phyloP scores from a whole-genome alignment of 2,888 invertebrate genomes.

The Agonopterix subpropinquella region DNA sequence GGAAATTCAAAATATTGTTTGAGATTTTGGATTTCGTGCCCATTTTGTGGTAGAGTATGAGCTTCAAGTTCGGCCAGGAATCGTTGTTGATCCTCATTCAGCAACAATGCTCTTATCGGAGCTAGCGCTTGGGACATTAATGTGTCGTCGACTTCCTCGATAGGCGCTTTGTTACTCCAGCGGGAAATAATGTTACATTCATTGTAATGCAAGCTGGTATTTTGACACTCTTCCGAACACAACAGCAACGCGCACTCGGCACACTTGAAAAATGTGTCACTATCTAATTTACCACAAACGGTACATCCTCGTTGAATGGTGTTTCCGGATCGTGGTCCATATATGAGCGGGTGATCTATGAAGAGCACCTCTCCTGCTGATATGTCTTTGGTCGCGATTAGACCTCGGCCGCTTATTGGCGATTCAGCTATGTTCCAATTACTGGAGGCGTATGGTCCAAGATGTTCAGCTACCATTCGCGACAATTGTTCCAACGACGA shows the following conservation, averaged over 20 bases:
- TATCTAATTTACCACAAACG: conserved; percentile 75
- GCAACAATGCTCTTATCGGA: conserved; percentile 51
- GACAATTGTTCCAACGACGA: conserved; percentile 69
- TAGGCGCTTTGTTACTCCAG: conserved; percentile 71
- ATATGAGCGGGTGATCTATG: conserved; percentile 80
- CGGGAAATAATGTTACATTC: conserved; percentile 80
- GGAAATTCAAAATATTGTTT: conserved; percentile 66
- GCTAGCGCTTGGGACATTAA: conserved; percentile 51
- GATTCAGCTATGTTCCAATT: conserved; percentile 79
- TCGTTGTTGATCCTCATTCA: conserved; percentile 61
- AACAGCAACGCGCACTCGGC: conserved; percentile 81
- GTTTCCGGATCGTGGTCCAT: conserved; percentile 79
- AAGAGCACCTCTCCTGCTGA: conserved; percentile 81
- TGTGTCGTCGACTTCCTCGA: conserved; percentile 50
- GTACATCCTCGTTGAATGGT: conserved; percentile 78
- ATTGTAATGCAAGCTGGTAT: conserved; percentile 69
- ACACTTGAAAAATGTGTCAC: conserved; percentile 67
- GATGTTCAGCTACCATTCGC: conserved; percentile 61
- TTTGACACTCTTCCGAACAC: conserved; percentile 80
- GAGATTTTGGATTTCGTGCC: conserved; percentile 73
- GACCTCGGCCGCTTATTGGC: conserved; percentile 80
- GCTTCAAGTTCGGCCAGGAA: conserved; percentile 71
- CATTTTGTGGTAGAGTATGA: conserved; percentile 71
- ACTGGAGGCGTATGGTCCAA: conserved; percentile 42
- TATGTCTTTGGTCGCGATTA: conserved; percentile 81